Conservation (phyloP, 2,797 vertebrate genomes). For the Sparidentex hasta region DNA sequence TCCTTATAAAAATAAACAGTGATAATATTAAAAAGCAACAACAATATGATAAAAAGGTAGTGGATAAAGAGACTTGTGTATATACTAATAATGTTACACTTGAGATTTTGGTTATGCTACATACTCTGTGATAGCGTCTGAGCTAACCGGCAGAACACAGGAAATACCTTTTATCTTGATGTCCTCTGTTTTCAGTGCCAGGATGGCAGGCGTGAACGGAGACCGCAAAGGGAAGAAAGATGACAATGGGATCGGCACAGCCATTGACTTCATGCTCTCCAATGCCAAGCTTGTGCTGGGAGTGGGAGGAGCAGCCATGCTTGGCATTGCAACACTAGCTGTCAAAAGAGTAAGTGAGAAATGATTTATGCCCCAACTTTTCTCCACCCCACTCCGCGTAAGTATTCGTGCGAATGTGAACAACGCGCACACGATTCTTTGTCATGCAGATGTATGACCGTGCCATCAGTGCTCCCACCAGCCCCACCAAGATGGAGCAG, state of each 20-base stretch:
- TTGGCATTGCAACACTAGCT: slow-evolving; percentile 96
- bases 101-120: neutral
- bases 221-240: slow-evolving; percentile 94
- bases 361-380: neutral
- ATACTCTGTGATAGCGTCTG: neutral
- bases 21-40: too few species aligned
- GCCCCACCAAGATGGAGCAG: slow-evolving; percentile 92
- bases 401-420: neutral
- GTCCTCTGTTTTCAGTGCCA: slow-evolving; percentile 37
- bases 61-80: too few species aligned
- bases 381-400: neutral
- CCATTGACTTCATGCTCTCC: slow-evolving; percentile 97
- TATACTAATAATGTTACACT: neutral
- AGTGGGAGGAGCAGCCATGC: slow-evolving; percentile 96
- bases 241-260: slow-evolving; percentile 95
- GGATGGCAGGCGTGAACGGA: slow-evolving; percentile 93
- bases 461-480: slow-evolving; percentile 95
- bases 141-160: neutral
- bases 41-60: too few species aligned
- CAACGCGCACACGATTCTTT: neutral
- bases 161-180: neutral
- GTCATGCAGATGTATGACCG: slow-evolving; percentile 94
- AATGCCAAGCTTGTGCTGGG: slow-evolving; percentile 98
- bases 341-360: slow-evolving; percentile 92
- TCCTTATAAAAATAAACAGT: too few species aligned